Evolutionary conservation across 30 jellyfish, hydroid and myxozoan genomes (phyloP).

Genomic region (Catostylus mosaicus): DNA sequence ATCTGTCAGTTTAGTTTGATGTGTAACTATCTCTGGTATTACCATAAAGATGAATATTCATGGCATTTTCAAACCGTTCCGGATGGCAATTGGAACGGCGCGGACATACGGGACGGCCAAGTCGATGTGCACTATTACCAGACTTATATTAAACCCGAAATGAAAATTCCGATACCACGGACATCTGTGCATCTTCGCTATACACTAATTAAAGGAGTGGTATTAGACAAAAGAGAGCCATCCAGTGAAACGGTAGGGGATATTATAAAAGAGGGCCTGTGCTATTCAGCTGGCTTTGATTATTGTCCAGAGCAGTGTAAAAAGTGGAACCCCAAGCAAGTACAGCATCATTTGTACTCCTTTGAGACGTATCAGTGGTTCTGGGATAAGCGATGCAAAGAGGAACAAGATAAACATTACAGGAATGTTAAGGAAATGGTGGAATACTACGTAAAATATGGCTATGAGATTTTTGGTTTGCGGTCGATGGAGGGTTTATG

Average conservation of each 20-base stretch:
- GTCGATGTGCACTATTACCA: background rate
- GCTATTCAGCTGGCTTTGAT: no score
- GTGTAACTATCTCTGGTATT: slow-evolving; percentile 46
- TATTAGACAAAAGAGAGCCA: background rate
- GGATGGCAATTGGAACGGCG: slow-evolving; percentile 35
- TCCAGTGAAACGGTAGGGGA: background rate
- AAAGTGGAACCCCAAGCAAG: background rate
- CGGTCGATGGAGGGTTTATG: background rate
- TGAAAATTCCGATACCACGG: slow-evolving; percentile 23
- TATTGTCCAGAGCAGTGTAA: slow-evolving; percentile 47
- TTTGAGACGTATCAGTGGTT: slow-evolving; percentile 42
- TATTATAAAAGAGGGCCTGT: slow-evolving; percentile 50
- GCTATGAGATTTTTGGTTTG: slow-evolving; percentile 16
- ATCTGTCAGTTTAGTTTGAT: slow-evolving; percentile 18
- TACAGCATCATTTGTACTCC: slow-evolving; percentile 24
- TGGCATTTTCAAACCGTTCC: slow-evolving; percentile 57
- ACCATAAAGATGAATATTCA: slow-evolving; percentile 52
- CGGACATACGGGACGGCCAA: slow-evolving; percentile 1
- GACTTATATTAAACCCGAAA: slow-evolving; percentile 6
- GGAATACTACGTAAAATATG: no score
- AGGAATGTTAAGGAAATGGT: slow-evolving; percentile 2
- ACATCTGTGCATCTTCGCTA: slow-evolving; percentile 24
- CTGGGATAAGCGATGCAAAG: slow-evolving; percentile 30
- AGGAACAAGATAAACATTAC: slow-evolving; percentile 22
- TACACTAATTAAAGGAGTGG: slow-evolving; percentile 1